These are phyloP conservation scores for Cervus canadensis DNA, from an alignment of 2,113 vertebrate genomes.

Conservation along the genomic window DNA sequence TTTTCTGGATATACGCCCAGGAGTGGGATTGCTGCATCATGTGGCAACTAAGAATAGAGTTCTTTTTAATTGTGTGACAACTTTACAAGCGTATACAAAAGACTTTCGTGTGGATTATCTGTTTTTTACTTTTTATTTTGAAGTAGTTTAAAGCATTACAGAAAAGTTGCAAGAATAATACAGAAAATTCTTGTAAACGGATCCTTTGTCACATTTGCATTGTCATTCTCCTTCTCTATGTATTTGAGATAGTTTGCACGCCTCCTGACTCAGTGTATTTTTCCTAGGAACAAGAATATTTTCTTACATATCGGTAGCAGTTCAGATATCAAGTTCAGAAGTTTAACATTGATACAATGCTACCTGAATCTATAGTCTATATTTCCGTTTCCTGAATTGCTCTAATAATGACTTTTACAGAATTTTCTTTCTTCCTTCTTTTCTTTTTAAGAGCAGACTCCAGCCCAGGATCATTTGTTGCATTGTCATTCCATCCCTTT, in stretches of 20 bases:
- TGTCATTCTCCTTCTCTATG: neutral
- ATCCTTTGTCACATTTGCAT: neutral
- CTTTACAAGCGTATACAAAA: neutral
- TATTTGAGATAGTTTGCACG: neutral
- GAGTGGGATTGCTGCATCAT: neutral
- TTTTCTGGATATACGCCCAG: neutral
- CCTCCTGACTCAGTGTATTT: neutral
- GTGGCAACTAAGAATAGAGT: neutral
- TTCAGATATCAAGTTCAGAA: constrained; percentile 4
- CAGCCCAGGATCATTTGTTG: neutral
- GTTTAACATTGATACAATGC: neutral
- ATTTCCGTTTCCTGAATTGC: neutral
- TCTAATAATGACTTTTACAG: neutral
- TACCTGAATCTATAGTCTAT: neutral
- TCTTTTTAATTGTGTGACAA: neutral
- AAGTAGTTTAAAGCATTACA: neutral
- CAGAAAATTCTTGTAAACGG: neutral
- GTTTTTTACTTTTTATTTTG: neutral
- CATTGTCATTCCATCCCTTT: neutral
- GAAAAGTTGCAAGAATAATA: neutral
- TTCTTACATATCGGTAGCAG: neutral
- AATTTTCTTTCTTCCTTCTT: neutral
- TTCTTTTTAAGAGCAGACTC: neutral
- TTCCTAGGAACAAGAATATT: neutral
- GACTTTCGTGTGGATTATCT: neutral